These are phyloP conservation scores for Zaprionus lachaisei DNA, from an alignment of 1,140 invertebrate species.

Conservation along the genomic window DNA sequence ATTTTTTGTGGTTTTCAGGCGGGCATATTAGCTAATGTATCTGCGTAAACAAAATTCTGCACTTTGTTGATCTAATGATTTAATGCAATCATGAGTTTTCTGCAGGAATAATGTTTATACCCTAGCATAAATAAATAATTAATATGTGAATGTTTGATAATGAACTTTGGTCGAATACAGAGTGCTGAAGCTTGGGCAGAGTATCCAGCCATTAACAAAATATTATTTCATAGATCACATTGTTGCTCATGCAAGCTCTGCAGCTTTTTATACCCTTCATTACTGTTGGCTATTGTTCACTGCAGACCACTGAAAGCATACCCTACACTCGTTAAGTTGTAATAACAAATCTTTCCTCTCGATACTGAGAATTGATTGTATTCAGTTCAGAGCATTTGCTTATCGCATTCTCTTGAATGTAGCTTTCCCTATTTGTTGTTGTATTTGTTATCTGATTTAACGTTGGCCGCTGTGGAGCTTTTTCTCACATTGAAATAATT, in stretches of 20 bases:
- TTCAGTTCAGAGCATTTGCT: not conserved
- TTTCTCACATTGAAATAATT: slow-evolving; percentile 30
- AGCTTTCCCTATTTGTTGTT: not conserved
- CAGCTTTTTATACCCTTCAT: not conserved
- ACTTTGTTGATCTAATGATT: not conserved
- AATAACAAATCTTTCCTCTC: not conserved
- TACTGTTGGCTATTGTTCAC: not conserved
- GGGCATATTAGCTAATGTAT: not conserved
- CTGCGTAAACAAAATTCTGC: not conserved
- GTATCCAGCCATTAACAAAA: not conserved
- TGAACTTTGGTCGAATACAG: not conserved
- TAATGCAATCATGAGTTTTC: not conserved
- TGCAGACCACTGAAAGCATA: not conserved
- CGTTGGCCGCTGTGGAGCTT: slow-evolving; percentile 18
- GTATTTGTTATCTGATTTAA: not conserved
- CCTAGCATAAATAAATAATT: too few species aligned
- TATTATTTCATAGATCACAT: not conserved
- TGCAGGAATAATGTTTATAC: not conserved
- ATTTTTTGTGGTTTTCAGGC: not conserved
- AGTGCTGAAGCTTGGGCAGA: not conserved
- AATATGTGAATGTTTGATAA: not conserved
- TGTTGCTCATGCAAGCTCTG: slow-evolving; percentile 12
- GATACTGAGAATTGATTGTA: not conserved
- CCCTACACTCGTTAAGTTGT: not conserved
- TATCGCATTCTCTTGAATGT: not conserved